A percentile compares a stretch with the other conserved stretches of the same genome.
These are phyloP conservation scores for Pseudochaenichthys georgianus DNA, from an alignment of 2,797 vertebrate species.

Conservation along the genomic window DNA sequence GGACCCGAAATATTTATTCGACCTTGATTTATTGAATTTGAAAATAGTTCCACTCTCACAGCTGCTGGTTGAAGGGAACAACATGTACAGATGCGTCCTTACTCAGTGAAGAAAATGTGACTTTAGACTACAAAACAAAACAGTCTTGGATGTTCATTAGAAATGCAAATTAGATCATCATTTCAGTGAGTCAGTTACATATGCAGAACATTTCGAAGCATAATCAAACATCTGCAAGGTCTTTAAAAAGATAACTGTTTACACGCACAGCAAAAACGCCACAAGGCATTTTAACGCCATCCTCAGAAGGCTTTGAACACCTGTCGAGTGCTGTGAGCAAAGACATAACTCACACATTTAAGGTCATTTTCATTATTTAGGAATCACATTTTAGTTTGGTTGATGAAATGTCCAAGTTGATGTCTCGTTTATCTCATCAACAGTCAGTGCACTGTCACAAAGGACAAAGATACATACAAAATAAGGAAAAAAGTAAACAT, in stretches of 20 bases:
- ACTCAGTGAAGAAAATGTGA: background rate
- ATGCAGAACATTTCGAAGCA: background rate
- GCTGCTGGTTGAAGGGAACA: background rate
- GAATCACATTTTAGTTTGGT: background rate
- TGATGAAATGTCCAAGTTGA: no score
- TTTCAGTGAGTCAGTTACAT: constrained; percentile 2
- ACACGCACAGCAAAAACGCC: background rate
- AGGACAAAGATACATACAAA: background rate
- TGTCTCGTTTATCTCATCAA: no score
- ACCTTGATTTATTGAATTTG: no score
- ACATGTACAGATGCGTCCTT: background rate
- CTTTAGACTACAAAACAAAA: background rate
- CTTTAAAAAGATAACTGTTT: constrained; percentile 12
- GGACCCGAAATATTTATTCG: no score
- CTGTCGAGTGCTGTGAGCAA: background rate
- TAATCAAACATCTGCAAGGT: background rate
- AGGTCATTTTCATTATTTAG: background rate
- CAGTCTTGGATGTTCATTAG: background rate
- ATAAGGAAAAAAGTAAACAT: background rate
- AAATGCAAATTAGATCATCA: constrained; percentile 7
- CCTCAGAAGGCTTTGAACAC: background rate
- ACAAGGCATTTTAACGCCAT: background rate
- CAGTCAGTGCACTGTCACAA: no score
- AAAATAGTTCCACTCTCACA: no score
- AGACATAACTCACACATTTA: background rate